These are phyloP conservation scores for Apodemia duryi DNA, from an alignment of 2,888 invertebrate species.

Conservation along the genomic window DNA sequence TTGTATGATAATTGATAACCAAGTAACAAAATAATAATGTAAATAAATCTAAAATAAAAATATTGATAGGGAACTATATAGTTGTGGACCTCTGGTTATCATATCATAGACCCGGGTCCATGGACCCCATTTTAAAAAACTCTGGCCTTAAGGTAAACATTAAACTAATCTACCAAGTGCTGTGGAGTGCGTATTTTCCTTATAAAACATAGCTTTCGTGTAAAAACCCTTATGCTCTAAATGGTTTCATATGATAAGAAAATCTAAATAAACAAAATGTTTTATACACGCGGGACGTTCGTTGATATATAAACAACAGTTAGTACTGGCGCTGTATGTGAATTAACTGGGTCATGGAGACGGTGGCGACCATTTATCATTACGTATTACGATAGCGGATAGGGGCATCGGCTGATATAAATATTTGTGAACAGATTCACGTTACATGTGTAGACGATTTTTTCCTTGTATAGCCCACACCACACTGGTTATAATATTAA, in stretches of 20 bases:
- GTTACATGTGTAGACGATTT: neutral
- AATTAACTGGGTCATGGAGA: constrained; percentile 30
- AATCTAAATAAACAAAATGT: neutral
- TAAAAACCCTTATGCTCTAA: neutral
- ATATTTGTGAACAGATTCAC: constrained; percentile 23
- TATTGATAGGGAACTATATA: too few relatives aligned
- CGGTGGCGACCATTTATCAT: constrained; percentile 20
- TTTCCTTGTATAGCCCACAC: neutral
- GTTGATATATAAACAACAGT: constrained; percentile 17
- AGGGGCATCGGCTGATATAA: constrained; percentile 19
- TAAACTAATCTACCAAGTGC: too few relatives aligned
- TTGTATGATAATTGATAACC: too few relatives aligned
- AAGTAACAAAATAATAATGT: too few relatives aligned
- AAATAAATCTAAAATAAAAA: too few relatives aligned
- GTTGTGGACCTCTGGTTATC: too few relatives aligned
- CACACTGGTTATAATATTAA: neutral
- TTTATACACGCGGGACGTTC: constrained; percentile 4
- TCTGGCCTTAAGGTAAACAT: too few relatives aligned
- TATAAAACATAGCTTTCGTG: too few relatives aligned
- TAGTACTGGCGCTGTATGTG: neutral
- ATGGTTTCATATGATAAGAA: neutral
- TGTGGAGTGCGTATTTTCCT: too few relatives aligned
- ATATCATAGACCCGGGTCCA: too few relatives aligned
- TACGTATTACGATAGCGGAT: constrained; percentile 22
- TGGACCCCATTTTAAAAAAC: too few relatives aligned